Conservation (phyloP, 2,113 vertebrate genomes). For the Benitochromis conjunctus region DNA sequence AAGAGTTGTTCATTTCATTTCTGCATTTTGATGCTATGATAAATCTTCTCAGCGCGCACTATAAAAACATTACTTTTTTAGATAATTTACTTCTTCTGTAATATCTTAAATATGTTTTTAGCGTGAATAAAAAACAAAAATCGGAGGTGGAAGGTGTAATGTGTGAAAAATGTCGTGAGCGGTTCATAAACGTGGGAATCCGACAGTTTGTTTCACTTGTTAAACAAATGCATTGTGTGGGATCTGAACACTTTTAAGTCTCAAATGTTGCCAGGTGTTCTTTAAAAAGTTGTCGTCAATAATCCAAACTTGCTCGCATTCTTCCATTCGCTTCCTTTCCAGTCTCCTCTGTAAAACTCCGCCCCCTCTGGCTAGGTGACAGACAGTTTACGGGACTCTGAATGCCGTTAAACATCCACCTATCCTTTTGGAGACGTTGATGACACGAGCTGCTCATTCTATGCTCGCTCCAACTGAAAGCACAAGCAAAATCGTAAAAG, state of each 20-base stretch:
- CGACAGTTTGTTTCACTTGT: neutral
- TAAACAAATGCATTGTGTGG: neutral
- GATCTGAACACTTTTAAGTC: neutral
- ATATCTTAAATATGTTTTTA: neutral
- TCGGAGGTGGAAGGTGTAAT: neutral
- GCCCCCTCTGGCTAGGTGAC: neutral
- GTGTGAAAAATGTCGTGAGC: neutral
- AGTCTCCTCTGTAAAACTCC: neutral
- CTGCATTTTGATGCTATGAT: neutral
- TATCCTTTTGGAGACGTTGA: neutral
- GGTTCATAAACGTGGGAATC: neutral
- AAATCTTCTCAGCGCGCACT: neutral
- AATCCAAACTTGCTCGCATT: neutral
- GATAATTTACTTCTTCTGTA: neutral
- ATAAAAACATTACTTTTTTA: neutral
- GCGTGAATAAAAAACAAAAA: neutral
- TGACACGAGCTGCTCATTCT: neutral
- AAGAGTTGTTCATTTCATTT: neutral
- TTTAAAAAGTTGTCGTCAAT: neutral
- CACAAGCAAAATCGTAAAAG: neutral
- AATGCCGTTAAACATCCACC: neutral
- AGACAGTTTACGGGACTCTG: neutral
- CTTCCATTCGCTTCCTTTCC: too few relatives aligned
- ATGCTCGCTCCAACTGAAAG: neutral
- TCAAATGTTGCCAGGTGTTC: neutral